A percentile compares a stretch with the other conserved stretches of the same genome.
Evolutionary conservation across 2,888 invertebrate genomes (phyloP).

Genomic region (Nemurella pictetii): DNA sequence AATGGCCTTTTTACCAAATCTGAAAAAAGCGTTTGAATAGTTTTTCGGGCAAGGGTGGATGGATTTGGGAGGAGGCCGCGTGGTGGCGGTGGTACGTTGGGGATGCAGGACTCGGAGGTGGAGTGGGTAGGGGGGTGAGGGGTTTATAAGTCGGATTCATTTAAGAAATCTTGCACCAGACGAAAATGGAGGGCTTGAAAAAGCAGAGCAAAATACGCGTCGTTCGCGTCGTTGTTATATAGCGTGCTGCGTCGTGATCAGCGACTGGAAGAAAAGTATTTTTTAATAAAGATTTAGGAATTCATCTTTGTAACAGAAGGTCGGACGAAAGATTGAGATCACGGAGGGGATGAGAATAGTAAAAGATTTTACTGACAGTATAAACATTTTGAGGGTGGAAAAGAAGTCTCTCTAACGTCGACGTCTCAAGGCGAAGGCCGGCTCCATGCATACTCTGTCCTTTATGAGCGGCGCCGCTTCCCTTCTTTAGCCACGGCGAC

Average conservation of each 20-base stretch:
- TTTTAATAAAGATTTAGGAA: conserved; percentile 32
- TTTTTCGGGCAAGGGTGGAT: conserved; percentile 28
- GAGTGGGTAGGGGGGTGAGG: not conserved
- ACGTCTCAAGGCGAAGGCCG: too few species aligned
- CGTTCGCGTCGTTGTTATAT: not conserved
- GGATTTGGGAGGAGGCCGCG: conserved; percentile 18
- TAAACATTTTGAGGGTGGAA: conserved; percentile 27
- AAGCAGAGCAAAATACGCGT: conserved; percentile 8
- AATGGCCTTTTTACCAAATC: conserved; percentile 28
- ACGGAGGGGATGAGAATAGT: conserved; percentile 19
- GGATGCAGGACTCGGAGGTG: too few species aligned
- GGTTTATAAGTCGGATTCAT: conserved; percentile 31
- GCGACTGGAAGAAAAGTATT: conserved; percentile 29
- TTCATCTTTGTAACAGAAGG: conserved; percentile 32
- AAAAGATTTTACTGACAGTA: conserved; percentile 30
- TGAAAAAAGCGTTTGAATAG: conserved; percentile 31
- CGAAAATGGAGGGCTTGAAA: not conserved
- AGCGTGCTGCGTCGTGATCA: conserved; percentile 17
- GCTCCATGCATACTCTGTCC: not conserved
- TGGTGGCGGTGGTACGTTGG: too few species aligned
- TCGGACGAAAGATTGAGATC: conserved; percentile 22
- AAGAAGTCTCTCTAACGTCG: conserved; percentile 22
- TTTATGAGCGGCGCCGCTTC: conserved; percentile 8
- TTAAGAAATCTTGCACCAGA: conserved; percentile 21
- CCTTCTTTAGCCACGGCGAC: not conserved